A percentile compares a stretch with the other conserved stretches of the same genome.
Conservation (phyloP, 2,888 invertebrate species). For the Euplexia lucipara region DNA sequence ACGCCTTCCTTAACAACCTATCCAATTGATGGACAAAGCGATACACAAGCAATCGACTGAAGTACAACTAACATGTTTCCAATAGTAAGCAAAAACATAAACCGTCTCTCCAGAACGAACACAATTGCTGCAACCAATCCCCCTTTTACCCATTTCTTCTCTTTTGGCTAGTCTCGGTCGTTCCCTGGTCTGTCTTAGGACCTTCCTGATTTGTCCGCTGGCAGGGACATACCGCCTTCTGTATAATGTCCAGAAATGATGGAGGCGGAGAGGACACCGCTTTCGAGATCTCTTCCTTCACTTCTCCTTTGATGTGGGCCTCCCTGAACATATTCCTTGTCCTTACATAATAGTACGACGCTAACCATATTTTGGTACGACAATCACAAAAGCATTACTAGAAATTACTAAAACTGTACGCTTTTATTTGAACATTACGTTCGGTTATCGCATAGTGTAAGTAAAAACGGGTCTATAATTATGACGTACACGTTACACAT, state of each 20-base stretch:
- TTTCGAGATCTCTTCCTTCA: slow-evolving; percentile 30
- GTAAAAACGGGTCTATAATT: neutral
- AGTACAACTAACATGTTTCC: neutral
- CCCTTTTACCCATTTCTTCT: slow-evolving; percentile 37
- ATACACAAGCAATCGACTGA: slow-evolving; percentile 10
- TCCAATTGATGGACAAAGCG: neutral
- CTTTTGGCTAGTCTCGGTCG: slow-evolving; percentile 14
- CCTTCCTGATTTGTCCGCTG: slow-evolving; percentile 24
- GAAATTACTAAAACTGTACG: neutral
- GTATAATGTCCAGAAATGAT: slow-evolving; percentile 42
- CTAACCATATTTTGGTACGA: neutral
- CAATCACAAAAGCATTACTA: slow-evolving; percentile 8
- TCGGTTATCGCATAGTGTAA: too few relatives aligned
- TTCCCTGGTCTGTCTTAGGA: slow-evolving; percentile 29
- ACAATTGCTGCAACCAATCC: slow-evolving; percentile 20
- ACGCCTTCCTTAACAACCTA: neutral
- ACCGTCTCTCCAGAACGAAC: slow-evolving; percentile 13
- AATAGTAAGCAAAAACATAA: slow-evolving; percentile 17
- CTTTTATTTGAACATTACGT: neutral
- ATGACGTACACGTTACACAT: neutral
- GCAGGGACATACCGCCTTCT: slow-evolving; percentile 54
- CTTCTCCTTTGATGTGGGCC: slow-evolving; percentile 27
- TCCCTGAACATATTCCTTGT: slow-evolving; percentile 44
- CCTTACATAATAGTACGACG: slow-evolving; percentile 37
- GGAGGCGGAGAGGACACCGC: slow-evolving; percentile 42